phyloP scores from a whole-genome alignment of 2,888 invertebrate genomes.

The Cerastis leucographa region DNA sequence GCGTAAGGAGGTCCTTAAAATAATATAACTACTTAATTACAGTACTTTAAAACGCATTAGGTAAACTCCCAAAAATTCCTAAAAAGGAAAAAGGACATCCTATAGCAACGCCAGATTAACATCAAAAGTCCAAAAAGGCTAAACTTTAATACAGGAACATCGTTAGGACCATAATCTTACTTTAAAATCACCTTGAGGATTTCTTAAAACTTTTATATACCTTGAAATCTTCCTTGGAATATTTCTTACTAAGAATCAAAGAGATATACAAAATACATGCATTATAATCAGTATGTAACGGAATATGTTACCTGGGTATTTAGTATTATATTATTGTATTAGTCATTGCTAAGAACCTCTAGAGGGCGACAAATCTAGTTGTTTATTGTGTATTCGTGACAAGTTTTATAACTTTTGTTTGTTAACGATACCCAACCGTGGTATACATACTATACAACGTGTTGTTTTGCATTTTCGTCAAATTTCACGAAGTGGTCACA shows the following conservation, averaged over 20 bases:
- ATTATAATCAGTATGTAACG: background rate
- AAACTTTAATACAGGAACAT: constrained; percentile 16
- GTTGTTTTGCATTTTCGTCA: too few species aligned
- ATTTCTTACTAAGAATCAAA: constrained; percentile 36
- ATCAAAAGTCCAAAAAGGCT: constrained; percentile 47
- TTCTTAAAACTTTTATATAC: constrained; percentile 33
- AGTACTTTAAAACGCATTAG: constrained; percentile 25
- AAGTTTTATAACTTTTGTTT: constrained; percentile 5
- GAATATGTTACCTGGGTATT: constrained; percentile 13
- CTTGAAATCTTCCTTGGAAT: constrained; percentile 42
- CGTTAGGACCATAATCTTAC: constrained; percentile 30
- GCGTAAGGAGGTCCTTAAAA: background rate
- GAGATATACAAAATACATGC: constrained; percentile 9
- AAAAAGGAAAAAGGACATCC: constrained; percentile 14
- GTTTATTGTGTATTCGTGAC: constrained; percentile 14
- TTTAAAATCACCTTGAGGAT: constrained; percentile 25
- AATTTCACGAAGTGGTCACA: too few species aligned
- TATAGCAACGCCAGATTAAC: constrained; percentile 15
- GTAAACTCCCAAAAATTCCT: constrained; percentile 11
- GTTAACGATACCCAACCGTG: too few species aligned
- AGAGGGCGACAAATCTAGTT: constrained; percentile 28
- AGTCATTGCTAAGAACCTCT: constrained; percentile 27
- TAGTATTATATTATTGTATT: constrained; percentile 9
- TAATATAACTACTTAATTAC: background rate
- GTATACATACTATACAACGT: too few species aligned